phyloP scores from a whole-genome alignment of 2,888 invertebrate species.

The Drosophila pseudotalamancana region DNA sequence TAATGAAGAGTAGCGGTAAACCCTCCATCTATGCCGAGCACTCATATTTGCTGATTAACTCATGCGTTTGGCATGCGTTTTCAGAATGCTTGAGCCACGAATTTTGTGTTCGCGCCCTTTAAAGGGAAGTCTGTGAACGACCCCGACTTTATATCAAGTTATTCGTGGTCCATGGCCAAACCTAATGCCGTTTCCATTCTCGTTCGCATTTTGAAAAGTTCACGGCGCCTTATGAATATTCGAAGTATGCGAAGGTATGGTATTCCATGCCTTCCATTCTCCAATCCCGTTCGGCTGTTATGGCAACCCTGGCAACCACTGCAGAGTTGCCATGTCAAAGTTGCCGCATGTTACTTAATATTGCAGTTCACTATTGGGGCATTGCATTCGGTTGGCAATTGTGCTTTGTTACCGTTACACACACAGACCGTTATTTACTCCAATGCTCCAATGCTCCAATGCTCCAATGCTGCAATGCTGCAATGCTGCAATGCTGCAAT shows the following conservation, averaged over 20 bases:
- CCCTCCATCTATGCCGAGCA: neutral
- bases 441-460: neutral
- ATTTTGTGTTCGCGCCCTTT: slow-evolving; percentile 55
- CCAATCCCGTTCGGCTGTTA: slow-evolving; percentile 35
- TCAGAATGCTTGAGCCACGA: slow-evolving; percentile 53
- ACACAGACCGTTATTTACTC: neutral
- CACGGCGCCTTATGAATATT: slow-evolving; percentile 45
- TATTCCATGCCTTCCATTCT: too few species aligned
- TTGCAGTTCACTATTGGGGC: slow-evolving; percentile 16
- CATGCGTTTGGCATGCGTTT: slow-evolving; percentile 50
- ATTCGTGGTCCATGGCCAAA: too few species aligned
- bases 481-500: too few species aligned
- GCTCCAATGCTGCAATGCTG: too few species aligned
- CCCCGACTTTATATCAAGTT: slow-evolving; percentile 15
- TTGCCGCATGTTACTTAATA: slow-evolving; percentile 49
- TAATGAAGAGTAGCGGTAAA: slow-evolving; percentile 1
- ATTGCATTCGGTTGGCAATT: slow-evolving; percentile 19
- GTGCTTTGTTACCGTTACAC: neutral
- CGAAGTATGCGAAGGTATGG: slow-evolving; percentile 21
- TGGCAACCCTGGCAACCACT: slow-evolving; percentile 39
- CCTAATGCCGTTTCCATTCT: neutral
- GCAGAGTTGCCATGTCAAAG: slow-evolving; percentile 59
- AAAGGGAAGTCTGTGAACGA: neutral
- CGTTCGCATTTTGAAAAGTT: slow-evolving; percentile 6
- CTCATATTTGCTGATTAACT: slow-evolving; percentile 51